These are phyloP conservation scores for Tetraneura akinire DNA, from an alignment of 1,140 invertebrate genomes.

Conservation along the genomic window DNA sequence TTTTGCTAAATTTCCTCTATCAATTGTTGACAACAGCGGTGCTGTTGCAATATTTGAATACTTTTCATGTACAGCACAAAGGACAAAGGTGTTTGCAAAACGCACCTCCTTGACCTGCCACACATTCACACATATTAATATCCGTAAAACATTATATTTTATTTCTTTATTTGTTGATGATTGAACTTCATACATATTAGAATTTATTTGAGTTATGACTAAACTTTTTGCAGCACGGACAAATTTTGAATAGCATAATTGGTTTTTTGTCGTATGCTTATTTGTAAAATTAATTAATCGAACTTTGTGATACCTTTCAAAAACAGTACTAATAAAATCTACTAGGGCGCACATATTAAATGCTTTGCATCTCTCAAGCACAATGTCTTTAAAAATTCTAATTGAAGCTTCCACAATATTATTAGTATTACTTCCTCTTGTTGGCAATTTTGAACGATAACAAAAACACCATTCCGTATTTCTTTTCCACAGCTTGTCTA, in stretches of 20 bases:
- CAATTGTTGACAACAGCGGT: not conserved
- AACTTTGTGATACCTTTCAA: not conserved
- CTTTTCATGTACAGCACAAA: not conserved
- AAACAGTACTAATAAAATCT: not conserved
- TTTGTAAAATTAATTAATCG: constrained; percentile 3
- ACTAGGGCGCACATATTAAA: not conserved
- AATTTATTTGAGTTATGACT: not conserved
- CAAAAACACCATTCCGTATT: too few species aligned
- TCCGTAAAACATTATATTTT: not conserved
- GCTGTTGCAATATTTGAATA: not conserved
- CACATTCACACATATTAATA: not conserved
- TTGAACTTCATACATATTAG: not conserved
- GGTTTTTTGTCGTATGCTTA: not conserved
- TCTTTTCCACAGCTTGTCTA: too few species aligned
- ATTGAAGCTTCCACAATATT: too few species aligned
- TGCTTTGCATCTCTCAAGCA: too few species aligned
- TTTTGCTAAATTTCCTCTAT: not conserved
- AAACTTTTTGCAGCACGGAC: not conserved
- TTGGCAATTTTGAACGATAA: too few species aligned
- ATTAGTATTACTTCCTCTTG: too few species aligned
- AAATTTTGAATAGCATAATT: not conserved
- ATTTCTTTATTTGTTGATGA: not conserved
- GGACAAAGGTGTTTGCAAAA: not conserved
- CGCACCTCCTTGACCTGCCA: not conserved
- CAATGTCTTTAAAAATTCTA: too few species aligned